Evolutionary conservation across 53 echinoderm and acorn worm species (phyloP), one percentile per base, ranked within the genome.

Genomic region (Crossaster papposus): DNA sequence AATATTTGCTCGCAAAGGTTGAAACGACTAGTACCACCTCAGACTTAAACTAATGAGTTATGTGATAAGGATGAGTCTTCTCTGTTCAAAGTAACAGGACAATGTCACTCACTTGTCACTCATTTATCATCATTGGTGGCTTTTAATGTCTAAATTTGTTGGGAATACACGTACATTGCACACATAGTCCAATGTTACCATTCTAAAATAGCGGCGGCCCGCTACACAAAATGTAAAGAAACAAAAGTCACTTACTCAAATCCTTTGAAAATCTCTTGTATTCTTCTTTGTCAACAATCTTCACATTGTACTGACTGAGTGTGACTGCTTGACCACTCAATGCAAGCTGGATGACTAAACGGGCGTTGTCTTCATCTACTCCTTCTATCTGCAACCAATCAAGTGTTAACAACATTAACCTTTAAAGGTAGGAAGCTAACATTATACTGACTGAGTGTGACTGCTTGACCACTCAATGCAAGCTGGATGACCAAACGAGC

Each of bases 41-140:
- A 96, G 97, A 96, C 97, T 96, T 96, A 96, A 95, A 96, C 97
- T 96, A 96, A 96, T 95, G 94, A 92, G 77, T 72, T 85, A 11
- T 65, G 26, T 65, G 68, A 50, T 72, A 75, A 86, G 79, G 77
- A 53, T 64, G 79, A 70, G 37, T 28, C 44, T 73, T 51, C 36
- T 87, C 91, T 88, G 29, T 58, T 38, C 54, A 36, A 72, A 80
- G 81, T 90, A 82, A 90, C 81, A 51, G 72, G 72, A 76, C 75
- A 35, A 36, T 36, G 90, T 90, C 81, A 72, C 81, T 79, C 73
- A 90, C 23, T 36, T n/a, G 51, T 4, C n/a, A n/a, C n/a, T n/a
- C 17, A 10, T 91, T 2, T 70, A 54, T 93, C 90, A 93, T 93
- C 90, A 90, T 53, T 33, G 93, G 87, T 93, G 77, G 63, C 65